phyloP scores from a whole-genome alignment of 2,888 invertebrate genomes.

The Scrobipalpa atriplicella region DNA sequence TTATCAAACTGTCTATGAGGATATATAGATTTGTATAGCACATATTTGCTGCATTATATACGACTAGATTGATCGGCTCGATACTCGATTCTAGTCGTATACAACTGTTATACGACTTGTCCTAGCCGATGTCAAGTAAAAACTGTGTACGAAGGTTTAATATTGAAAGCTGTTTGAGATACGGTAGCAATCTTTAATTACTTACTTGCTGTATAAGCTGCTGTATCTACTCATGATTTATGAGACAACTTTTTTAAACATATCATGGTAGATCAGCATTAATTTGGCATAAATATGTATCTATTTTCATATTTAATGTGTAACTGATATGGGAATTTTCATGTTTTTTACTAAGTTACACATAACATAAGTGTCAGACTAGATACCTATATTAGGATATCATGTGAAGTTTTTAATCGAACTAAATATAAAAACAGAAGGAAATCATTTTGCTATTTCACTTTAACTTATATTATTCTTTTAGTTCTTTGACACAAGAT shows the following conservation, averaged over 20 bases:
- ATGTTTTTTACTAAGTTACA: too few relatives aligned
- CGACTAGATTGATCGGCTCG: background rate
- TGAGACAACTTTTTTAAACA: background rate
- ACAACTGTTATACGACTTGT: background rate
- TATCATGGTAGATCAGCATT: background rate
- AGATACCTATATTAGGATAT: too few relatives aligned
- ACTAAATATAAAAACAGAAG: too few relatives aligned
- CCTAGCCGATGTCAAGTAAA: conserved; percentile 1
- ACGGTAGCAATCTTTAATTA: conserved; percentile 11
- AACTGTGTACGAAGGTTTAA: background rate
- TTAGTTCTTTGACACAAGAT: too few relatives aligned
- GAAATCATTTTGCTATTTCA: too few relatives aligned
- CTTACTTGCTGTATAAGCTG: background rate
- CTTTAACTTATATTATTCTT: too few relatives aligned
- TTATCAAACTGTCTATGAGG: too few relatives aligned
- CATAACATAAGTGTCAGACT: too few relatives aligned
- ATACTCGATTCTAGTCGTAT: background rate
- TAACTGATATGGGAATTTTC: background rate
- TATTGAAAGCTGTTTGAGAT: conserved; percentile 12
- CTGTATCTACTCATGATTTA: background rate
- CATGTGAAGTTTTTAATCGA: too few relatives aligned
- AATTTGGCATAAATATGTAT: background rate
- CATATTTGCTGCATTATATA: conserved; percentile 20
- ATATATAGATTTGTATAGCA: too few relatives aligned
- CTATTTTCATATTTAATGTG: background rate